Evolutionary conservation across 2,113 vertebrate genomes (phyloP).

Genomic region (Rafetus swinhoei): DNA sequence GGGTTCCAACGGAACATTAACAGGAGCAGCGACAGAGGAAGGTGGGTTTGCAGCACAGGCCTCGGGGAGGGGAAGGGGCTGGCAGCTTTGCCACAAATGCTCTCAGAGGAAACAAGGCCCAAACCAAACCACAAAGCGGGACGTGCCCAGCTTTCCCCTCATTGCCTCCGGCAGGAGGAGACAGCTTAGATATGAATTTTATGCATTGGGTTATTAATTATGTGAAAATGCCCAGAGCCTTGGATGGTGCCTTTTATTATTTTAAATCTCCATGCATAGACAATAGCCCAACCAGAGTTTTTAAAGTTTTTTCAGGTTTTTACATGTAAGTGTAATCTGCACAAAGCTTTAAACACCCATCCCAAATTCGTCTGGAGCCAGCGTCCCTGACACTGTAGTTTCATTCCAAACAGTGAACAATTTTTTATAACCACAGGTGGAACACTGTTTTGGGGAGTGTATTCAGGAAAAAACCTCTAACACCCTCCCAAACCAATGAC

Average conservation of each 20-base stretch:
- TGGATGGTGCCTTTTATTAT: not conserved
- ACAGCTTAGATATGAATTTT: not conserved
- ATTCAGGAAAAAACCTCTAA: not conserved
- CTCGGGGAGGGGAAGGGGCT: too few species aligned
- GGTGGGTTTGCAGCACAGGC: too few species aligned
- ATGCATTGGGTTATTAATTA: slow-evolving; percentile 9
- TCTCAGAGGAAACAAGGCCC: not conserved
- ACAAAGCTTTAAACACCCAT: not conserved
- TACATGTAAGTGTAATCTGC: not conserved
- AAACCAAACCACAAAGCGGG: not conserved
- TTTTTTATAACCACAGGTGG: slow-evolving; percentile 31
- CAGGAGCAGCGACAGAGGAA: not conserved
- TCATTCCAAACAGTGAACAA: not conserved
- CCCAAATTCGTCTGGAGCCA: not conserved
- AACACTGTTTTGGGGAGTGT: not conserved
- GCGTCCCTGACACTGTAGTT: not conserved
- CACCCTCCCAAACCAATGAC: slow-evolving; percentile 41
- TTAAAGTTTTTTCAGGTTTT: not conserved
- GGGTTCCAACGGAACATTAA: too few species aligned
- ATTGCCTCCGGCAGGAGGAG: not conserved
- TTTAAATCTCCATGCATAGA: slow-evolving; percentile 50
- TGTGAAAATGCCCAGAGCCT: not conserved
- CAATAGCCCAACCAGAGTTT: not conserved
- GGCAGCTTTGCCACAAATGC: too few species aligned
- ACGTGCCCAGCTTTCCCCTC: not conserved